Base-by-base conservation (phyloP, 2,888 invertebrate species). In the Andrena hattorfiana region DNA sequence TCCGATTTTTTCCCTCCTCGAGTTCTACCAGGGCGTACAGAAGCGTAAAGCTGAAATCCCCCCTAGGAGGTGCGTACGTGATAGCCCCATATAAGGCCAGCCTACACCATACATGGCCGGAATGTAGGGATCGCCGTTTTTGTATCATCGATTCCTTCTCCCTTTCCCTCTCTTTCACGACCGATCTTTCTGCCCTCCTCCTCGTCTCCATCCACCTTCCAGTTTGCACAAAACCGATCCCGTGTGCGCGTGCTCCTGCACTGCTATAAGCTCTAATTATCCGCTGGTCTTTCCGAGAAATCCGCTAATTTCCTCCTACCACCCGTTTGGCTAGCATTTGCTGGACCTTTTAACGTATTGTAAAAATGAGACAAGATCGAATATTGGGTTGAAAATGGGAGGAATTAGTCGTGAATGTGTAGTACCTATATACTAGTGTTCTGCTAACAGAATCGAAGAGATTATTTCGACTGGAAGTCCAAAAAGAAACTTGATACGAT, bases 121-220 rank as follows among this genome's bases (percentile, higher is more conserved):
- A 93, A 93, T 93, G 93, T 93, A 92, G 93, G 92, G 93, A 92
- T 92, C 92, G 90, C 91, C 91, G 92, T 93, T 93, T 93, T 93
- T 93, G 92, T 88, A 86, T 91, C 93, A 92, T 92, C 90, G 92
- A 90, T 91, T 81, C 86, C 67, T 71, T 66, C 72, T 81, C 63
- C 84, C 80, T 76, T 71, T 77, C 42, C 70, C 54, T 72, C 82
- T 73, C 62, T 28, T 72, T 66, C 30, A 8, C 60, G 48, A 49
- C 26, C 62, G 59, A 54, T 77, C 70, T 51, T 49, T 8, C 71
- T 20, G 51, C 63, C 64, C 70, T 76, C 23, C 64, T 83, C 64
- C 51, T 62, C 66, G 35, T 62, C 74, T 35, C 56, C 69, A 20
- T 78, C 85, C 60, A 64, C 48, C 77, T 63, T 79, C 73, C 80